These are phyloP conservation scores for Neodontobutis hainanensis DNA, from an alignment of 2,113 vertebrate genomes.

Conservation along the genomic window DNA sequence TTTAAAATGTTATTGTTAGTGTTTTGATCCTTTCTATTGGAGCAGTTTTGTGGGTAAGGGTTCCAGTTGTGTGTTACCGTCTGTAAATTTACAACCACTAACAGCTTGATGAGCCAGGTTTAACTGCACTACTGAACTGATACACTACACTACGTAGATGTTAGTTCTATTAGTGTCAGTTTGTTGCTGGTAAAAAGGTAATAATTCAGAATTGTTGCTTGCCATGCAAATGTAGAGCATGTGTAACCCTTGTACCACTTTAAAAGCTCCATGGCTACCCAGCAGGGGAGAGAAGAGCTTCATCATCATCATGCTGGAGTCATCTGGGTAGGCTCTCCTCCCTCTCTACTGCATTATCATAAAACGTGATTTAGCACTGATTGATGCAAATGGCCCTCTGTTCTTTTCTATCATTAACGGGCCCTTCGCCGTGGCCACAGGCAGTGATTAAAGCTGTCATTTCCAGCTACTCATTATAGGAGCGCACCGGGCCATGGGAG, in stretches of 20 bases:
- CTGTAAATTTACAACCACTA: background rate
- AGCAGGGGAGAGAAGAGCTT: conserved; percentile 79
- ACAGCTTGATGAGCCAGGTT: background rate
- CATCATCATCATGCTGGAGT: conserved; percentile 89
- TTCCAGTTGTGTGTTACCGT: background rate
- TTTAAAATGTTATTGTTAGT: conserved; percentile 2
- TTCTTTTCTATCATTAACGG: conserved; percentile 99
- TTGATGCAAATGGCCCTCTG: conserved; percentile 99
- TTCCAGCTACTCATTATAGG: conserved; percentile 99
- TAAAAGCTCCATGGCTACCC: conserved; percentile 80
- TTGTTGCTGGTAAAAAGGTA: too few species aligned
- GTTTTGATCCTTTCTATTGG: background rate
- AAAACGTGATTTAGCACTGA: conserved; percentile 99
- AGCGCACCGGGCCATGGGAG: conserved; percentile 82
- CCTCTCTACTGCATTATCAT: conserved; percentile 97
- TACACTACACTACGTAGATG: too few species aligned
- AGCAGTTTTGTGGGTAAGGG: background rate
- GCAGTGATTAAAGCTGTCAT: conserved; percentile 99
- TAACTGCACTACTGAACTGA: background rate
- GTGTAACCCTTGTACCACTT: conserved; percentile 73
- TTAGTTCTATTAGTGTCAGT: too few species aligned
- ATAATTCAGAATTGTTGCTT: too few species aligned
- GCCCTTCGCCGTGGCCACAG: conserved; percentile 96
- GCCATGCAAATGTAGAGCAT: background rate
- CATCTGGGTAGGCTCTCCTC: conserved; percentile 88